Evolutionary conservation across 2,888 invertebrate species (phyloP), one percentile per base, ranked within the genome.

Genomic region (Drosophila fulvimacula): DNA sequence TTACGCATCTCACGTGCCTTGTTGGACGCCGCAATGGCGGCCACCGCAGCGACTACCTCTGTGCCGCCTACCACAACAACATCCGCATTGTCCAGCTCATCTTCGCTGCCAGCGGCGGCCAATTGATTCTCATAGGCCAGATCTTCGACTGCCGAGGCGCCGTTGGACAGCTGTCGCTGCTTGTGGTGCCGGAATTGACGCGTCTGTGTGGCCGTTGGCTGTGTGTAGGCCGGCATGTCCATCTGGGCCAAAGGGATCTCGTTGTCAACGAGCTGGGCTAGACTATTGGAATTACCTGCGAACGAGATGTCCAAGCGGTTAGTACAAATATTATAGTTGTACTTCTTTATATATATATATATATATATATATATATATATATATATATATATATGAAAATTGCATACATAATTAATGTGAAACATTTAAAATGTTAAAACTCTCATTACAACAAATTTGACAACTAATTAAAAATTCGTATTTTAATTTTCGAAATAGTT

Each of bases 231-330:
- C 17, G 91, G 91, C 56, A 89, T 87, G 62, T 92, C 92, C 91
- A 92, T 91, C 53, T 91, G 93, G 59, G 94, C 94, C 85, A 95
- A 89, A 55, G 95, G 95, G 73, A 94, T 93, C 92, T 95, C 95
- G 88, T 94, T 95, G 78, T 94, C 93, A 74, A 95, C 94, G 86
- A 95, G 93, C 88, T 95, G 95, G 63, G 94, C 94, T 91, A 95
- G 93, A 91, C 95, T 95, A 92, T 94, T 95, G 79, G 95, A 94
- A 90, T 95, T 95, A 92, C 94, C 95, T 95, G 93, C 21, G 85
- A 81, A 67, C 41, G 84, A 86, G 27, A 77, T 13, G 24, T 21
- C 11, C 11, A 17, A 19, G 6, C 27, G 32, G 32, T 87, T 84
- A 82, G 82, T 79, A 19, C 21, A 32, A 36, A 52, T 53, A 68